Base-by-base conservation (phyloP, 1,140 invertebrate genomes). In the Sinonovacula constricta region DNA sequence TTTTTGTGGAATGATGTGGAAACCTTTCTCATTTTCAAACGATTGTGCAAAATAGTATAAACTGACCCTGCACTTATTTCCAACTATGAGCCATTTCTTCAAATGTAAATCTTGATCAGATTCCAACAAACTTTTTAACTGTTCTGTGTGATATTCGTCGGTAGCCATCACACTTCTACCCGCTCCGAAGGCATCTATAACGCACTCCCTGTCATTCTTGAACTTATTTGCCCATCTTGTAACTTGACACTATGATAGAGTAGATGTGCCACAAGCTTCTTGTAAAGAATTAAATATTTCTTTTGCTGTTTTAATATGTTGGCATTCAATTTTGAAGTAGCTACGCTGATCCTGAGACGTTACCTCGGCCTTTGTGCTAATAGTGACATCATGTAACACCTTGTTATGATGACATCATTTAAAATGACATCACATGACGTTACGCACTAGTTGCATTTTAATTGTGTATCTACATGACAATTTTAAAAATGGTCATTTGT, bases 11-110 rank as follows among this genome's bases (percentile, higher is more conserved):
- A n/a, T n/a, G n/a, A n/a, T n/a, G n/a, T n/a, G n/a, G n/a, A n/a
- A n/a, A n/a, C n/a, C n/a, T n/a, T n/a, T n/a, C n/a, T n/a, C n/a
- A n/a, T n/a, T n/a, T n/a, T n/a, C n/a, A n/a, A n/a, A n/a, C n/a
- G n/a, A n/a, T n/a, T n/a, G n/a, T n/a, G n/a, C 12, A 22, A 14
- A 33, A 63, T 63, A 63, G 59, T 63, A 30, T n/a, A 14, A 30
- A 30, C 14, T 63, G 59, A 24, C 30, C 7, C 12, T 14, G 30
- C 31, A 30, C 12, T 63, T n/a, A 26, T 33, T 14, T 36, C 36
- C 14, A 24, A 34, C 36, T 33, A n/a, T 49, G 28, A 53, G 34
- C 14, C 39, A n/a, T 45, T 18, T 26, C 45, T 12, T 49, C 7
- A 62, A 60, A 45, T 51, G 51, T 22, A 2, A 45, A 10, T 18